These are phyloP conservation scores for Pseudococcus longispinus DNA, from an alignment of 2,888 invertebrate species.

Conservation along the genomic window DNA sequence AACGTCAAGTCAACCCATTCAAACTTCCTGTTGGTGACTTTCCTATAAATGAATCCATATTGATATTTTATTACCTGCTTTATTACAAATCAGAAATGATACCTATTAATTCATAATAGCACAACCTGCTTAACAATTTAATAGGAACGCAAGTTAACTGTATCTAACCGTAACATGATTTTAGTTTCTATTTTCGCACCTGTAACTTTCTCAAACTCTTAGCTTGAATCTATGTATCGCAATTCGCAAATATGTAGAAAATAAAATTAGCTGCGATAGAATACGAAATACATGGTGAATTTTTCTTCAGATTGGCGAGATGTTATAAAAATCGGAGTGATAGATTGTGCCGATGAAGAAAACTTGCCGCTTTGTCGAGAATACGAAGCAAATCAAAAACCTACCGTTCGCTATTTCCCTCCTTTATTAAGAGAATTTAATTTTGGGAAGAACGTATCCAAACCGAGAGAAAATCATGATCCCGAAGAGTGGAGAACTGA, in stretches of 20 bases:
- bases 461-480: conserved; percentile 60
- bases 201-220: not conserved
- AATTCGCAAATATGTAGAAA: not conserved
- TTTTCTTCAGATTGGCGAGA: conserved; percentile 72
- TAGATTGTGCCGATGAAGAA: conserved; percentile 85
- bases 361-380: conserved; percentile 86
- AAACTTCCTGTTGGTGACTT: too few relatives aligned
- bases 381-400: conserved; percentile 88
- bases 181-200: not conserved
- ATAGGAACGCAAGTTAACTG: too few relatives aligned
- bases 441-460: conserved; percentile 67
- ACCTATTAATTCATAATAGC: too few relatives aligned
- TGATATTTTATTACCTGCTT: too few relatives aligned
- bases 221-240: not conserved
- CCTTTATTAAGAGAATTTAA: conserved; percentile 70
- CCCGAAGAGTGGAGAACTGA: conserved; percentile 67
- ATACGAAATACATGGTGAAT: not conserved
- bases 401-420: conserved; percentile 81
- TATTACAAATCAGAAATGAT: too few relatives aligned
- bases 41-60: too few relatives aligned
- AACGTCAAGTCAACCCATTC: too few relatives aligned
- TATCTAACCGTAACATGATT: not conserved
- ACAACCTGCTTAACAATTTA: not conserved
- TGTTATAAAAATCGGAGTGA: conserved; percentile 76
- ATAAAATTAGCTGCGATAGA: not conserved